Percentiles rank a stretch among this genome's conserved stretches.
Evolutionary conservation across 2,113 vertebrate genomes (phyloP).

Genomic region (Salvelinus fontinalis): DNA sequence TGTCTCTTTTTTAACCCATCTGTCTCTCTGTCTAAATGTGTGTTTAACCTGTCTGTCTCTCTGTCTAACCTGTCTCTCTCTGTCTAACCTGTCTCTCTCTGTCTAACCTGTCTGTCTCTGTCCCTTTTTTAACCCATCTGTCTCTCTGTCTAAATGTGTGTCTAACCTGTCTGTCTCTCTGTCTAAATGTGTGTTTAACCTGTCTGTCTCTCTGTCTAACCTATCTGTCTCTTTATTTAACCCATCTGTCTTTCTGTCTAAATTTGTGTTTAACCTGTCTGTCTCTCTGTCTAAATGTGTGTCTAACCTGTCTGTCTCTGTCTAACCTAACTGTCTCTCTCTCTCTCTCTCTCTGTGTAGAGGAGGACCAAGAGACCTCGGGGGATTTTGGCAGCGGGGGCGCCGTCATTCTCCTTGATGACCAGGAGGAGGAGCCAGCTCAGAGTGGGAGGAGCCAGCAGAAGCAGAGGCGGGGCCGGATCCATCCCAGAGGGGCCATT

Average conservation of each 20-base stretch:
- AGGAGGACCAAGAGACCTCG: constrained; percentile 93
- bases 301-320: not conserved
- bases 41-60: too few relatives aligned
- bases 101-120: too few relatives aligned
- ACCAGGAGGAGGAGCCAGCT: constrained; percentile 82
- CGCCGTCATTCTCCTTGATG: constrained; percentile 85
- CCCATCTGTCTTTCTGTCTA: too few relatives aligned
- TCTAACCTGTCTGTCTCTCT: too few relatives aligned
- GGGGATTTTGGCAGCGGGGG: constrained; percentile 93
- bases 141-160: too few relatives aligned
- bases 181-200: too few relatives aligned
- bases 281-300: not conserved
- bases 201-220: not conserved
- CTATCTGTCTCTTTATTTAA: not conserved
- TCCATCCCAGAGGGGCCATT: constrained; percentile 82
- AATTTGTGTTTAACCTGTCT: too few relatives aligned
- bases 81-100: too few relatives aligned
- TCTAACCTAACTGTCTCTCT: not conserved
- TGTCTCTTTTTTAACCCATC: too few relatives aligned
- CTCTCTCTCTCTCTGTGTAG: constrained; percentile 52
- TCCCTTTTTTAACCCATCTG: not conserved
- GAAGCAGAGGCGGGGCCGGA: constrained; percentile 81
- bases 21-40: too few relatives aligned
- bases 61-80: too few relatives aligned
- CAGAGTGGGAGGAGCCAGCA: constrained; percentile 72